These are phyloP conservation scores for Zoanthus gigantus DNA, from an alignment of 92 coral and sea anemone species.

Conservation along the genomic window DNA sequence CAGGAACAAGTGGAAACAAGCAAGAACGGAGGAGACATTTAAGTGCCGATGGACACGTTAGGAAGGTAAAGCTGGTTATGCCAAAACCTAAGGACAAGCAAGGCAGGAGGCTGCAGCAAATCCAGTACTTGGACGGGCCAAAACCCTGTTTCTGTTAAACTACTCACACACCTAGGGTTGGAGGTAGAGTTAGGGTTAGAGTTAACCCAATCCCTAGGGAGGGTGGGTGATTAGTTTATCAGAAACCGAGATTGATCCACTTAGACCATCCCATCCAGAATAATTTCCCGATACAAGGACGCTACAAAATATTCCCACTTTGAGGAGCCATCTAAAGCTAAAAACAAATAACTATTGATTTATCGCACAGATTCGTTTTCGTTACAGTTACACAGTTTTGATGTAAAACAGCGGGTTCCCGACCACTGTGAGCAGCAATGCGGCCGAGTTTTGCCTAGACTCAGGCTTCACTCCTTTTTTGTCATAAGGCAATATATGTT, in stretches of 20 bases:
- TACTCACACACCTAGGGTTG: no score
- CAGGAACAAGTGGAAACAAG: constrained; percentile 33
- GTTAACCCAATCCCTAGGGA: no score
- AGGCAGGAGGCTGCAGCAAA: not conserved
- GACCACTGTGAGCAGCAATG: not conserved
- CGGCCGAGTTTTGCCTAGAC: not conserved
- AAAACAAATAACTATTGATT: not conserved
- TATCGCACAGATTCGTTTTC: not conserved
- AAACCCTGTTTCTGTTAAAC: no score
- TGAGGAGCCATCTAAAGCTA: not conserved
- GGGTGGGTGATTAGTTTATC: no score
- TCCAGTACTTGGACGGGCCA: not conserved
- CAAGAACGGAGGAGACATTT: not conserved
- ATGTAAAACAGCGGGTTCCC: constrained; percentile 7
- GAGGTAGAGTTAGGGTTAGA: no score
- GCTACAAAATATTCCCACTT: not conserved
- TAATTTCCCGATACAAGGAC: not conserved
- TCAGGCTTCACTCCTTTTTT: not conserved
- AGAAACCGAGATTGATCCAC: no score
- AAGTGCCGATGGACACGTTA: not conserved
- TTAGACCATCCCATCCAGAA: not conserved
- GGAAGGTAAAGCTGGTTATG: not conserved
- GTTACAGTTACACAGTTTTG: not conserved
- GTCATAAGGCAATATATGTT: no score
- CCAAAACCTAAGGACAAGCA: constrained; percentile 12